Base-by-base conservation (phyloP, 2,888 invertebrate genomes). In the Acleris literana region DNA sequence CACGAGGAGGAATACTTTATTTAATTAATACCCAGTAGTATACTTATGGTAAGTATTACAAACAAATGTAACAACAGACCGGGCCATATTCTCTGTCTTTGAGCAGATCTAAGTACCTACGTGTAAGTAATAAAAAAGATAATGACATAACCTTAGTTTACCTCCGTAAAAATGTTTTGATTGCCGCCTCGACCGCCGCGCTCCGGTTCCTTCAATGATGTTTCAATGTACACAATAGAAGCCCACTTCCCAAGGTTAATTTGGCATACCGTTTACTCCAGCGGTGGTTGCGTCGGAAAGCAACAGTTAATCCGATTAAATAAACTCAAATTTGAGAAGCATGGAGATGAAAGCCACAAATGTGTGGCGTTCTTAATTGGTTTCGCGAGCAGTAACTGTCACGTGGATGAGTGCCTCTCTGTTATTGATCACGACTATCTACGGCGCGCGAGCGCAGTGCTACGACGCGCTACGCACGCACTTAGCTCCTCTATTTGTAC, bases 201-300 rank as follows among this genome's bases (percentile, higher is more conserved):
- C 76, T 76, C 73, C 73, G 77, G 74, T 82, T 81, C 74, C n/a
- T n/a, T n/a, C n/a, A n/a, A n/a, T n/a, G n/a, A n/a, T n/a, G n/a
- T 80, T 82, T 78, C 76, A 70, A 74, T 73, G 79, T 75, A 80
- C 74, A 91, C 91, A 90, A 91, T 90, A 78, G 86, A 76, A 82
- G 77, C 86, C 90, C 80, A 89, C 80, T 91, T 92, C 90, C 78
- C 92, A 90, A 79, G 84, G 81, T 77, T 90, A 90, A 92, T 91
- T 92, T 88, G 85, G 85, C 85, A 74, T 91, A 92, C 90, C 86
- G 90, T 91, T 90, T 84, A 81, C 82, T 85, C 81, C 81, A 82
- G 76, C 80, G 76, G 75, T 79, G 76, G 76, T 80, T 80, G 80
- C 82, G 80, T 82, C 80, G 80, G 82, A 83, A 82, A 75, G 58